Evolutionary conservation across 2,888 invertebrate species (phyloP).

Genomic region (Dioctria linearis): DNA sequence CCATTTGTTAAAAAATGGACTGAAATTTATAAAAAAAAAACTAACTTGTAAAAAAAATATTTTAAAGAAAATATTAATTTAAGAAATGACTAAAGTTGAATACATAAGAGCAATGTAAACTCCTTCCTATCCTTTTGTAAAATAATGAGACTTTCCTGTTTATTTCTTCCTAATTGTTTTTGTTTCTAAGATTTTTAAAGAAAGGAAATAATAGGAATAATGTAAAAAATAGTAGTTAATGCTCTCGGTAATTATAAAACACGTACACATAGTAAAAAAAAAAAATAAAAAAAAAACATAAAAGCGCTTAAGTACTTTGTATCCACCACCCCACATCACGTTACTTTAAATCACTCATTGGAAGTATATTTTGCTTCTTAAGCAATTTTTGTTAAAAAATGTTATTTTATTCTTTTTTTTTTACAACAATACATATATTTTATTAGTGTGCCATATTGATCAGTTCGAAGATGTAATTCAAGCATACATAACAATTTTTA

Average conservation of each 20-base stretch:
- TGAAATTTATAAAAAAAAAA: constrained; percentile 23
- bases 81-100: constrained; percentile 38
- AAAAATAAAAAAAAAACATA: constrained; percentile 16
- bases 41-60: constrained; percentile 38
- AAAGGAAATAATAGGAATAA: constrained; percentile 36
- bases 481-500: constrained; percentile 21
- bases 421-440: neutral
- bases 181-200: constrained; percentile 31
- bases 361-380: too few species aligned
- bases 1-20: constrained; percentile 47
- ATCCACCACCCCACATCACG: constrained; percentile 12
- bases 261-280: constrained; percentile 37
- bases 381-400: too few species aligned
- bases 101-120: constrained; percentile 47
- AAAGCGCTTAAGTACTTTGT: constrained; percentile 40
- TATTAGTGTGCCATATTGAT: constrained; percentile 39
- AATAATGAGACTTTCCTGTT: constrained; percentile 14
- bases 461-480: constrained; percentile 8
- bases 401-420: neutral
- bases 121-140: constrained; percentile 49
- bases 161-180: constrained; percentile 10
- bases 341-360: neutral
- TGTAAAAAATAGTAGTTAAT: constrained; percentile 46
- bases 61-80: constrained; percentile 33
- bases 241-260: constrained; percentile 46